Base-by-base conservation (phyloP, 2,888 invertebrate genomes). In the Cistogaster globosa region DNA sequence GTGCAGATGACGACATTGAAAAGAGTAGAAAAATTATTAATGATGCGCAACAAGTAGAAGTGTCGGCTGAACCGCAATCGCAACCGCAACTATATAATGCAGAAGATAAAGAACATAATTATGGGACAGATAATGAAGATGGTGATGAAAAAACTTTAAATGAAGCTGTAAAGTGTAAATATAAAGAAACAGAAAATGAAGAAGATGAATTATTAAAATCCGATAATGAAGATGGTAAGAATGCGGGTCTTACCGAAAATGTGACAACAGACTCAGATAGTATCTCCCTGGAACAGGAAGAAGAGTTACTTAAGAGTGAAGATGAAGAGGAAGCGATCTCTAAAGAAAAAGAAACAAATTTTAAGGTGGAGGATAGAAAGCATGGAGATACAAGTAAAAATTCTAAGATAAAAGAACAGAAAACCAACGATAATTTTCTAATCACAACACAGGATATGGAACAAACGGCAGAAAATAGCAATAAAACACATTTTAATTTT, bases 141-240 rank as follows among this genome's bases (percentile, higher is more conserved):
- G 36, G 48, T 16, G 51, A 65, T 2, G 45, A 80, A 62, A 58
- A 12, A 83, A 69, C 60, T 67, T 55, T 45, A 60, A 74, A 60
- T 53, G 55, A 75, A 55, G 14, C 22, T 45, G 58, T 74, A 20
- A 72, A 76, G n/a, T 67, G 0, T 68, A 51, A 69, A 22, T 55
- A 57, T 58, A 14, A 60, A 45, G 69, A 22, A 38, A 3, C 0
- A 5, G 58, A 48, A 74, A n/a, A 16, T 4, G 87, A 85, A 77
- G 88, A 87, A 75, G 86, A 86, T 16, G 84, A 87, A 67, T 51
- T 86, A 65, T 71, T 87, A 11, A 84, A 83, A 65, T 81, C 79
- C 2, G 83, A 86, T 32, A 76, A 71, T 8, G 85, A 85, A 48
- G 80, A 84, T 18, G 57, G 68, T 12, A 26, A 57, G n/a, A 57